Evolutionary conservation across 2,113 vertebrate genomes (phyloP).

Genomic region (Ptychochromis oligacanthus): DNA sequence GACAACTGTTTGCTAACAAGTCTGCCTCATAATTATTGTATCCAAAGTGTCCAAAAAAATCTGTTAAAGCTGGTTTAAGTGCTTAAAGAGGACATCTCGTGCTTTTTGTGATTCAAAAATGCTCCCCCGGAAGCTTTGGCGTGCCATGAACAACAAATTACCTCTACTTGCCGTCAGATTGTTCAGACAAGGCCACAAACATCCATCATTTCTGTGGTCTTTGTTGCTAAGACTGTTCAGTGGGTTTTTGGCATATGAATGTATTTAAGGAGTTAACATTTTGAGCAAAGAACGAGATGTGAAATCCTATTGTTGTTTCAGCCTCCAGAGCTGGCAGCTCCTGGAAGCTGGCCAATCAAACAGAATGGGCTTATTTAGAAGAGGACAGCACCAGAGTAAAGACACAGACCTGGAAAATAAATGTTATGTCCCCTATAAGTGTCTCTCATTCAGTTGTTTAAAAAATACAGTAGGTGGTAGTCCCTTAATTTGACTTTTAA

Average conservation of each 20-base stretch:
- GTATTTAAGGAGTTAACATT: neutral
- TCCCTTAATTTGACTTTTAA: neutral
- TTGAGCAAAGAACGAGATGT: neutral
- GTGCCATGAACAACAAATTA: neutral
- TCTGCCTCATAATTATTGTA: neutral
- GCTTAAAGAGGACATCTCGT: neutral
- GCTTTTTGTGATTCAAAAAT: neutral
- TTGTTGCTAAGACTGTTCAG: neutral
- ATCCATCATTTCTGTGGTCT: neutral
- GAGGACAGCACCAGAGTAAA: neutral
- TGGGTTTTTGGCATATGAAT: neutral
- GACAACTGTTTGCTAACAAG: neutral
- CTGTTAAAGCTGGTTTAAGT: neutral
- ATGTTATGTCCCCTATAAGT: neutral
- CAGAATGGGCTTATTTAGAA: neutral
- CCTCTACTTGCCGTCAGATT: neutral
- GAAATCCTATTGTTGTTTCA: neutral
- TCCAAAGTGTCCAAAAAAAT: neutral
- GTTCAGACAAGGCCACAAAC: neutral
- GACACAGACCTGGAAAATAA: neutral
- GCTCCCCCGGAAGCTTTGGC: neutral
- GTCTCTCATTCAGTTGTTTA: neutral
- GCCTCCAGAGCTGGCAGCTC: neutral
- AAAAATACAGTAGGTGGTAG: neutral
- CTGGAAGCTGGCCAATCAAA: neutral